Conservation (phyloP, 2,113 vertebrate species). For the Procavia capensis region DNA sequence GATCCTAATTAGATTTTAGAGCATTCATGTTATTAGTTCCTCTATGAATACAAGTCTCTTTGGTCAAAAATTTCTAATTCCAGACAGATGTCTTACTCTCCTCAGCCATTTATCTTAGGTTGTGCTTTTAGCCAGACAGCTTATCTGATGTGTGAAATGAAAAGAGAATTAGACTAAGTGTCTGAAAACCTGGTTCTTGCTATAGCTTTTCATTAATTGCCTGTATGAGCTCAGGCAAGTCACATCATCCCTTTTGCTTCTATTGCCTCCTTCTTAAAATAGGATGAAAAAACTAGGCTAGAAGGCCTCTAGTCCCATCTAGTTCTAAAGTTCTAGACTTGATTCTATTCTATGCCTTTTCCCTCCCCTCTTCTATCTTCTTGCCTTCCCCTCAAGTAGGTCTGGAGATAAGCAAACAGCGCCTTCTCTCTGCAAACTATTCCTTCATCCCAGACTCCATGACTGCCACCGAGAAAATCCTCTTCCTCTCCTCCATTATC, state of each 20-base stretch:
- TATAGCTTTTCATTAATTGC: constrained; percentile 8
- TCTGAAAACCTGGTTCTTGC: constrained; percentile 47
- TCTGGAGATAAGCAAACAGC: constrained; percentile 94
- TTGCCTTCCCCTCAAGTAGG: constrained; percentile 72
- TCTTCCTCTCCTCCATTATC: constrained; percentile 94
- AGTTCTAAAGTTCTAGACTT: not conserved
- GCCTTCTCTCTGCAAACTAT: constrained; percentile 93
- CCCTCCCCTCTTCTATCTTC: not conserved
- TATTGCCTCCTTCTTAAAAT: not conserved
- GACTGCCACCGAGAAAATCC: constrained; percentile 92
- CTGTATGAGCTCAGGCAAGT: not conserved
- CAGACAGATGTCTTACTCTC: constrained; percentile 1
- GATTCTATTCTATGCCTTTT: not conserved
- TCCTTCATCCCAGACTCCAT: constrained; percentile 91
- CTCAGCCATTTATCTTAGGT: constrained; percentile 39
- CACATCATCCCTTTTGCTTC: not conserved
- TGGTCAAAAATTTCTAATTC: not conserved
- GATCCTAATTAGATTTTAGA: constrained; percentile 39
- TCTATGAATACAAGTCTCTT: constrained; percentile 1
- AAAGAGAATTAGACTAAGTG: not conserved
- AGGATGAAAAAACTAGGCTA: not conserved
- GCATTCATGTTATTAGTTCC: constrained; percentile 9
- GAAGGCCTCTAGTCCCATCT: not conserved
- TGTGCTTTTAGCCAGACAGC: not conserved
- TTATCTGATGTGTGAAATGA: not conserved